Evolutionary conservation across 2,888 invertebrate genomes (phyloP), one percentile per base, ranked within the genome.

Genomic region (Pollenia angustigena): DNA sequence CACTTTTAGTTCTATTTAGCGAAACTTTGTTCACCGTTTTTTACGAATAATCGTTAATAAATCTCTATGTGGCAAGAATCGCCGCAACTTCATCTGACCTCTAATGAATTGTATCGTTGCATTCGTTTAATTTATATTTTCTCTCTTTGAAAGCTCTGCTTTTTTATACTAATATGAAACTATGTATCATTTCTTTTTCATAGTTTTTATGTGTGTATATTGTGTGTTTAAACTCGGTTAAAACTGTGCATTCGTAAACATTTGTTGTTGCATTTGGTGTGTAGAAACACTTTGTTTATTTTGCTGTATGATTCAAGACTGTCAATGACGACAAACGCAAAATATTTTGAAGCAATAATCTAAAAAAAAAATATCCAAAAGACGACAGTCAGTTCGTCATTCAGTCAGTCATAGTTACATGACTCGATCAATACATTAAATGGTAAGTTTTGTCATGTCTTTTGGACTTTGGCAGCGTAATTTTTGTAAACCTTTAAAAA

Each of bases 371-470:
- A 54, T 62, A 74, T 52, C 50, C 42, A 69, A 71, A 79, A 69
- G 16, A 16, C 48, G 50, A 48, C 72, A 72, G 32, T 54, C 52
- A 16, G 60, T 83, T 71, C 50, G 76, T 64, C 69, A 54, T 18
- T 12, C 78, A 56, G 54, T 76, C 85, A 81, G 64, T 58, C 74
- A 78, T 14, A 75, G 79, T 83, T 83, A 83, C 83, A 86, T 86
- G 79, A 80, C 23, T 80, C 83, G 79, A 71, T 86, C 79, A 75
- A 83, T 86, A 80, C 58, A 60, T 75, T 71, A 71, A 80, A 80
- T 62, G 64, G 11, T 18, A 62, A 12, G 75, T 66, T 74, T 58
- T 74, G 48, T 50, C 18, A 42, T 18, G 14, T 74, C 18, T 71
- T 64, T 85, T 85, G 72, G 66, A 81, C 81, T 72, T 78, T 81